Evolutionary conservation across 2,797 vertebrate species (phyloP), one percentile per base, ranked within the genome.

Genomic region (Betta splendens): DNA sequence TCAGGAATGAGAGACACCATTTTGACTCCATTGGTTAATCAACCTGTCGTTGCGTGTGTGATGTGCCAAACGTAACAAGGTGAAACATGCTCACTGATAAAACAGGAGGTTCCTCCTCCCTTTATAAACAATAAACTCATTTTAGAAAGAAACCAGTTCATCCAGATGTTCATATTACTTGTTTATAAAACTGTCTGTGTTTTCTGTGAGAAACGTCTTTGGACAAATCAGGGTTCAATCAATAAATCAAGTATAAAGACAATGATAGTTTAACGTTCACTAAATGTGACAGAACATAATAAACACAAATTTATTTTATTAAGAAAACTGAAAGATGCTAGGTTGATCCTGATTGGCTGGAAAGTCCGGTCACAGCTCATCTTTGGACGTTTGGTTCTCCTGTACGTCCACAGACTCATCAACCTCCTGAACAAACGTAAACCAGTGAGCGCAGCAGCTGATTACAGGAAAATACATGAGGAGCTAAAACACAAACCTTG

Each of bases 301-400:
- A 56, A 38, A 70, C 18, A 25, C 53, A 55, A 66, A 48, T 61
- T 25, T 2, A 36, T 80, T 86, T 77, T 84, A 81, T 81, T 85
- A 80, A 47, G 63, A 86, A 59, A 82, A 81, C 69, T 37, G 44
- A 10, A 80, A 84, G 67, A 57, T 17, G 38, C 25, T 62, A 37
- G 8, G 35, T 74, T 81, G 70, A 68, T 76, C 53, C 54, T 65
- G 46, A 85, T 58, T 68, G 63, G 46, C 47, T 3, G 9, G 54
- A 47, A 36, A 64, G 31, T 54, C 52, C 69, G 22, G 63, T 92
- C 69, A 93, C 63, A 93, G 86, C 72, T 93, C 92, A 5, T 92
- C 92, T 80, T 82, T 90, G 22, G 64, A 72, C 6, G 87, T 81
- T 38, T 39, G 40, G 35, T 91, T 84, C 11, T 37, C 53, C 1